Evolutionary conservation across 1,140 invertebrate genomes (phyloP), one percentile per base, ranked within the genome.

Genomic region (Drosophila bipectinata): DNA sequence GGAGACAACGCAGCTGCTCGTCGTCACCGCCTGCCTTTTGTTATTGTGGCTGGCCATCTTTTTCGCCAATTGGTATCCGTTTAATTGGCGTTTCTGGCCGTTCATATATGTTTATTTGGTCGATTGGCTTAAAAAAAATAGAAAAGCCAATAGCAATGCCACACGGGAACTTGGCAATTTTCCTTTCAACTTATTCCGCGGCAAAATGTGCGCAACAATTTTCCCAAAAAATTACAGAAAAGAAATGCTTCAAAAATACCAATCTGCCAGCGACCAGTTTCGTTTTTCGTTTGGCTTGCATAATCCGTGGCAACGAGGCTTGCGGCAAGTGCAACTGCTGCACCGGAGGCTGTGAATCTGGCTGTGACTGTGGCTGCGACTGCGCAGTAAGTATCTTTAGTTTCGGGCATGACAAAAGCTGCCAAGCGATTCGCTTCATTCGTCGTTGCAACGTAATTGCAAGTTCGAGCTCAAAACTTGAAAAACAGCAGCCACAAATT

Each of bases 181-280:
- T 71, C 55, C 82, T 87, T 87, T 87, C 60, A 87, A 87, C 57
- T 87, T 87, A 82, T 87, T 71, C 82, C 71, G 72, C 72, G n/a
- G 51, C 55, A 48, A 56, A 51, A 52, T 44, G 78, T 77, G 68
- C 73, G 60, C 67, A 81, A 57, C 30, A 53, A 34, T 64, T 64
- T 81, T 81, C 55, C 4, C 32, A 49, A 28, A 55, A 74, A 52
- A 39, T 60, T n/a, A 28, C 12, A 6, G 26, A 32, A 55, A 55
- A 77, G 60, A 75, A 53, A 56, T 52, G 68, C 44, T 18, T 47
- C 18, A 14, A 47, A 72, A 59, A 67, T 67, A 77, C 47, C 51
- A 64, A 64, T 59, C 30, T 44, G 47, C 44, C n/a, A 7, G 21
- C 69, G 80, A 83, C 79, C 76, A 83, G 79, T 83, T 83, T 83